Percentiles rank a stretch among this genome's conserved stretches.
phyloP scores from a whole-genome alignment of 35 echinoderm and acorn worm species.

The Eucidaris tribuloides region DNA sequence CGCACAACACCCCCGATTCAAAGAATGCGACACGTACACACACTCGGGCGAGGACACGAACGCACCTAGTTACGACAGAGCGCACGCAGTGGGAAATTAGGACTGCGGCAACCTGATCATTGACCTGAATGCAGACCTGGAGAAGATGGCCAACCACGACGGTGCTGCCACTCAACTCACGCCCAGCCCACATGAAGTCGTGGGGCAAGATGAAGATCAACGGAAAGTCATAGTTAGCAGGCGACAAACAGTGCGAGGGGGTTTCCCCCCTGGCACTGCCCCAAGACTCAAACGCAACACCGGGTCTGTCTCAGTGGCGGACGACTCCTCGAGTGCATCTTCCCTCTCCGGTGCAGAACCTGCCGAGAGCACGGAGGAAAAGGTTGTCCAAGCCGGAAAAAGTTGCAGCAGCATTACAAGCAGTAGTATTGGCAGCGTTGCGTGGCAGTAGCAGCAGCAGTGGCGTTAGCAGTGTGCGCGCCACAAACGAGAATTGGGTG shows the following conservation, averaged over 20 bases:
- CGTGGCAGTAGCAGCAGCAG: too few species aligned
- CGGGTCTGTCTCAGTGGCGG: not conserved
- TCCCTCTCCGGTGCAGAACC: constrained; percentile 20
- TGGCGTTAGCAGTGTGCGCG: too few species aligned
- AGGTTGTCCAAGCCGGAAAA: not conserved
- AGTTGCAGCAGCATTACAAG: not conserved
- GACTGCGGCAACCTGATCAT: constrained; percentile 96
- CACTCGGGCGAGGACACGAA: constrained; percentile 19
- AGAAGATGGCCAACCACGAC: constrained; percentile 88
- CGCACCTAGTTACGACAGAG: constrained; percentile 82
- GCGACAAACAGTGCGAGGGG: constrained; percentile 51
- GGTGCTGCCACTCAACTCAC: constrained; percentile 30
- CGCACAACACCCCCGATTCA: not conserved
- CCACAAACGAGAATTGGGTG: not conserved
- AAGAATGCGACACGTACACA: too few species aligned
- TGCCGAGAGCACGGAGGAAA: not conserved
- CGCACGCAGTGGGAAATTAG: constrained; percentile 99
- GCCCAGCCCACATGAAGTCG: constrained; percentile 85
- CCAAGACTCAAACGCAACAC: constrained; percentile 28
- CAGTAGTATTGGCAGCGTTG: not conserved
- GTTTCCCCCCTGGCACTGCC: constrained; percentile 18
- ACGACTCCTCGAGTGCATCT: not conserved
- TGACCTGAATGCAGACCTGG: constrained; percentile 95
- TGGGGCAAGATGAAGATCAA: constrained; percentile 99
- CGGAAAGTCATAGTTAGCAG: constrained; percentile 92